Base-by-base conservation (phyloP, 2,797 vertebrate species). In the Xenentodon cancila region DNA sequence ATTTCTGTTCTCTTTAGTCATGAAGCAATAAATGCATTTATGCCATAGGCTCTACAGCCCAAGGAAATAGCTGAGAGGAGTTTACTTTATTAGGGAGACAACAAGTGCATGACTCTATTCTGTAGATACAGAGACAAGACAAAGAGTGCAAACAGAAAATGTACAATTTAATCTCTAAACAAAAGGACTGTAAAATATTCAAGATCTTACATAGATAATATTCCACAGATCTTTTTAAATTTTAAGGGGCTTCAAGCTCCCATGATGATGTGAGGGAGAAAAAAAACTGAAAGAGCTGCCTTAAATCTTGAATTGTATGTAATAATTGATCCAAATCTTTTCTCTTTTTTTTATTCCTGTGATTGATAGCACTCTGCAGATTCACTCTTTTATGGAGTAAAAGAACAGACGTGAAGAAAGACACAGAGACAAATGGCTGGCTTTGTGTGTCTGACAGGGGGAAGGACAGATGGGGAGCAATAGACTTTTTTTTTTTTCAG, bases 391-490 rank as follows among this genome's bases (percentile, higher is more conserved):
- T 48, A 78, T 53, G 1, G 15, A 25, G n/a, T 56, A 30, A 80
- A 68, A 75, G 63, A 72, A 63, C 45, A 68, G 68, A 68, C 27
- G 59, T 52, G 2, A 63, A 73, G 52, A 67, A 45, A 78, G 71
- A 83, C 50, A 75, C 64, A 46, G 63, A 81, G 64, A 76, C 71
- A 81, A 80, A 76, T 62, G 66, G 63, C 76, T 88, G 81, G 81
- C 84, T 71, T 75, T 66, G 68, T 58, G 68, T 65, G 55, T 73
- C 51, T 53, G 68, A 80, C 79, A 88, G 84, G 81, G 70, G 62
- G 75, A 76, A 64, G 80, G 82, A 83, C 84, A 86, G 85, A 86
- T 84, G 84, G 84, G 81, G 63, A 82, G 79, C 43, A 77, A 77
- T 68, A 65, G n/a, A 56, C 59, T 68, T 80, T 73, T 62, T 61